Percentiles rank a stretch among this genome's conserved stretches.
Evolutionary conservation across 2,888 invertebrate genomes (phyloP).

Genomic region (Lycaena phlaeas): DNA sequence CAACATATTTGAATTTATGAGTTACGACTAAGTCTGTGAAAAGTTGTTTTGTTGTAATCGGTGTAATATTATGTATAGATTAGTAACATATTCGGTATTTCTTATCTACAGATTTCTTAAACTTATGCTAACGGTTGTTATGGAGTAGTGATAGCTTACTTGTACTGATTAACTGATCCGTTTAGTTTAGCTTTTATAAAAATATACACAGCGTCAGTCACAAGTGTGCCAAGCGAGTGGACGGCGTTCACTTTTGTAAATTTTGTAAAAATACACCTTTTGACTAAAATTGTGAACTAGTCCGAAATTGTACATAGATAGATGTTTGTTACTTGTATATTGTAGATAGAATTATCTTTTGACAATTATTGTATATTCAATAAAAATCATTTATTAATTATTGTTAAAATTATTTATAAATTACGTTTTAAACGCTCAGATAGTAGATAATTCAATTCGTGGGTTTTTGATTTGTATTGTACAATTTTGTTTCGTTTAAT

Average conservation of each 20-base stretch:
- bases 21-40: too few relatives aligned
- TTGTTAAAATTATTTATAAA: conserved; percentile 60
- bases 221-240: conserved; percentile 12
- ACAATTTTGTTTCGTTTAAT: conserved; percentile 35
- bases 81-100: too few relatives aligned
- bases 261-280: conserved; percentile 55
- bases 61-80: too few relatives aligned
- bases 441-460: conserved; percentile 34
- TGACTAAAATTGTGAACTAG: conserved; percentile 65
- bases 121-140: conserved; percentile 1
- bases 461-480: conserved; percentile 44
- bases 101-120: not conserved
- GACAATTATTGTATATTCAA: conserved; percentile 61
- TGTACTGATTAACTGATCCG: not conserved
- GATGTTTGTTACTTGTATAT: conserved; percentile 73
- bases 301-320: conserved; percentile 71
- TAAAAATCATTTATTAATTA: conserved; percentile 45
- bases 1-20: too few relatives aligned
- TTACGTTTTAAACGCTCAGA: conserved; percentile 53
- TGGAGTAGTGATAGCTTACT: not conserved
- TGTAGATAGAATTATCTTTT: conserved; percentile 71
- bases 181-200: conserved; percentile 10
- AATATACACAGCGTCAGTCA: conserved; percentile 8
- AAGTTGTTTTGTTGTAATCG: too few relatives aligned
- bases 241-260: conserved; percentile 51